phyloP scores from a whole-genome alignment of 2,888 invertebrate species.

The Idaea straminata region DNA sequence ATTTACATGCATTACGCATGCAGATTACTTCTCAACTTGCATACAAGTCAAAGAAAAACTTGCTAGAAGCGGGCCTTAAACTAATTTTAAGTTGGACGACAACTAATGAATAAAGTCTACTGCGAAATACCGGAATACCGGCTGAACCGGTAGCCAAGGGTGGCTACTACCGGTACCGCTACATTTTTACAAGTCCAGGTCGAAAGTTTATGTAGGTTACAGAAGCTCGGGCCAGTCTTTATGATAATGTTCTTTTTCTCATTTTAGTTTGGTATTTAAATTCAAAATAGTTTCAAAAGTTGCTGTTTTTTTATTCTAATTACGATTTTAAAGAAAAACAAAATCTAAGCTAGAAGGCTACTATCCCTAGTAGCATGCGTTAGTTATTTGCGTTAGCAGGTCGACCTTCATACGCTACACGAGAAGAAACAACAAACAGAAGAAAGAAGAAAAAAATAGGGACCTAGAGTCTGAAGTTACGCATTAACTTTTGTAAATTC shows the following conservation, averaged over 20 bases:
- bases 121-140: slow-evolving; percentile 20
- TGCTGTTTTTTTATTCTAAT: too few species aligned
- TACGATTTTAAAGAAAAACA: too few species aligned
- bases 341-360: too few species aligned
- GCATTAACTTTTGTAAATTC: too few species aligned
- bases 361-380: too few species aligned
- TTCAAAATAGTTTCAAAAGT: too few species aligned
- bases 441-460: too few species aligned
- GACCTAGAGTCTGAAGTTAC: too few species aligned
- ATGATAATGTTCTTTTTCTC: not conserved
- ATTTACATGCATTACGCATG: slow-evolving; percentile 65
- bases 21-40: slow-evolving; percentile 59
- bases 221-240: not conserved
- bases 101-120: slow-evolving; percentile 45
- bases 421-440: too few species aligned
- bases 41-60: slow-evolving; percentile 57
- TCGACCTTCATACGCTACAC: too few species aligned
- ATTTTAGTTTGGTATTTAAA: not conserved
- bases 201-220: not conserved
- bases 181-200: not conserved
- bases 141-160: not conserved
- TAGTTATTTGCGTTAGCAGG: too few species aligned
- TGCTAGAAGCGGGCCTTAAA: slow-evolving; percentile 38
- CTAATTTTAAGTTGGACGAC: slow-evolving; percentile 52
- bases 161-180: not conserved